A percentile compares a stretch with the other conserved stretches of the same genome.
phyloP scores from a whole-genome alignment of 2,888 invertebrate species.

The Sycophila texana region DNA sequence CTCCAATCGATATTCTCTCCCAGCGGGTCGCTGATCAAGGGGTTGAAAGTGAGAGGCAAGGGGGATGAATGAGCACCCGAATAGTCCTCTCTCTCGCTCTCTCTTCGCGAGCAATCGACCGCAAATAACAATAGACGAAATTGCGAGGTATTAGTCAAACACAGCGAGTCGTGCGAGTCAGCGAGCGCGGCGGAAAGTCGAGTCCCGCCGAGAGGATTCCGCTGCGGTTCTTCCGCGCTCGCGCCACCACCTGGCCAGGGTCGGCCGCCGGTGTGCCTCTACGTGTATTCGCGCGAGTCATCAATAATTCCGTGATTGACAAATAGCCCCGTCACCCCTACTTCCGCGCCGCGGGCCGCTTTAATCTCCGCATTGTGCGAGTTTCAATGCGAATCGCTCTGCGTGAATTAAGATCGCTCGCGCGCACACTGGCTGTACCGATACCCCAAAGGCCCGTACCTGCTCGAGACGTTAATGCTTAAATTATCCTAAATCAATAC shows the following conservation, averaged over 20 bases:
- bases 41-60: conserved; percentile 5
- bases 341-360: background rate
- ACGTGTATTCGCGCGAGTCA: conserved; percentile 1
- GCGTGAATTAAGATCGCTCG: conserved; percentile 6
- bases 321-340: conserved; percentile 30
- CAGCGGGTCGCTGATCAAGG: conserved; percentile 31
- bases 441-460: no score
- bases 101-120: conserved; percentile 52
- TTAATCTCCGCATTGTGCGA: conserved; percentile 27
- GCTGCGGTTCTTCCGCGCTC: background rate
- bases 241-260: background rate
- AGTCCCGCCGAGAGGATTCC: background rate
- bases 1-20: conserved; percentile 21
- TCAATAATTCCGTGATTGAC: conserved; percentile 50
- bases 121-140: conserved; percentile 63
- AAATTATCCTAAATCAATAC: no score
- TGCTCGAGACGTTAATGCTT: no score
- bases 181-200: conserved; percentile 56
- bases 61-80: conserved; percentile 4
- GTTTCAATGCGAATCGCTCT: background rate
- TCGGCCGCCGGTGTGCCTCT: background rate
- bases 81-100: conserved; percentile 8
- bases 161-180: conserved; percentile 62
- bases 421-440: no score
- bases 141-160: conserved; percentile 68